Percentiles rank a stretch among this genome's conserved stretches.
These are phyloP conservation scores for Gobionotothen gibberifrons DNA, from an alignment of 2,797 vertebrate genomes.

Conservation along the genomic window DNA sequence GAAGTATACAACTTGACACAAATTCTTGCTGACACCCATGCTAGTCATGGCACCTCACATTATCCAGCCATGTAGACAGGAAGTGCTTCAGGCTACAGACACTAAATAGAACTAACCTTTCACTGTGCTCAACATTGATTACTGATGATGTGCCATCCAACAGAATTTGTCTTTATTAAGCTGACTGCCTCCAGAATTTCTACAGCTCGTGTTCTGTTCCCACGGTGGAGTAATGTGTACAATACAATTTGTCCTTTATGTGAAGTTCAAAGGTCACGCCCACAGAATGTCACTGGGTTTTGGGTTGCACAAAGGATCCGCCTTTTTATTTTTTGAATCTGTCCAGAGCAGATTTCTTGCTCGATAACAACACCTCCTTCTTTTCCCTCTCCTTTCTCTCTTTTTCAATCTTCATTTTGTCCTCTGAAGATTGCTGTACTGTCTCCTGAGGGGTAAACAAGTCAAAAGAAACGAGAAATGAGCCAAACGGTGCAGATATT, in stretches of 20 bases:
- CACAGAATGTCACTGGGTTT: conserved; percentile 34
- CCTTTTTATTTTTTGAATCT: conserved; percentile 85
- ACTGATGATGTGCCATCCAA: neutral
- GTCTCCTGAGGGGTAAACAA: conserved; percentile 73
- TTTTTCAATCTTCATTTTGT: conserved; percentile 68
- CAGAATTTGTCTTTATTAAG: neutral
- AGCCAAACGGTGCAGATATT: neutral
- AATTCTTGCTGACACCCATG: conserved; percentile 6
- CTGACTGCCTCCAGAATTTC: neutral
- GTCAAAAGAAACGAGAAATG: conserved; percentile 4
- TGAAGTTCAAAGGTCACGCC: conserved; percentile 53
- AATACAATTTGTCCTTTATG: conserved; percentile 37
- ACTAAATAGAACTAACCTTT: conserved; percentile 15
- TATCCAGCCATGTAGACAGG: conserved; percentile 17
- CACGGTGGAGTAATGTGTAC: neutral
- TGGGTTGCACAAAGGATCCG: conserved; percentile 39
- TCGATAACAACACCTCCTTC: conserved; percentile 21
- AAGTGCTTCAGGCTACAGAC: conserved; percentile 29
- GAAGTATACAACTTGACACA: neutral
- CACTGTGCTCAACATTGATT: conserved; percentile 31
- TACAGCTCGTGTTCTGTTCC: conserved; percentile 14
- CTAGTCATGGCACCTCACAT: neutral
- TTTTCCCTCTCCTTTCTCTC: conserved; percentile 46
- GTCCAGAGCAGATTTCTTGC: conserved; percentile 83
- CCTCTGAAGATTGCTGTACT: conserved; percentile 80